Base-by-base conservation (phyloP, 2,888 invertebrate species). In the Drosophila fungiperda region DNA sequence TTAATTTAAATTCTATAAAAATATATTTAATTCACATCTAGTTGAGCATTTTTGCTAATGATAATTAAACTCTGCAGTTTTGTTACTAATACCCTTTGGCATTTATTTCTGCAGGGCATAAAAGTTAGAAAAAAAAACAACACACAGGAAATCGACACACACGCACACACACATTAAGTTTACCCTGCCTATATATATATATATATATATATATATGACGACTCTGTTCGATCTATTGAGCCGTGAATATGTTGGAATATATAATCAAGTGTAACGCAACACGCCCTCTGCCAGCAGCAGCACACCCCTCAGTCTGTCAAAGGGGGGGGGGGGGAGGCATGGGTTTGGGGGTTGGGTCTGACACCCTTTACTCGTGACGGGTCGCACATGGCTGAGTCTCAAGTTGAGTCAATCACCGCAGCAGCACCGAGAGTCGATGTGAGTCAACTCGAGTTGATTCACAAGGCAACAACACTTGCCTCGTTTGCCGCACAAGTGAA, bases 161-260 rank as follows among this genome's bases (percentile, higher is more conserved):
- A 68, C 62, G 3, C 23, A 61, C 40, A 32, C 9, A 33, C n/a
- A 11, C 26, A 20, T 26, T 20, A 67, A 38, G 45, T 49, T 68
- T 55, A 7, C 20, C 62, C 69, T 66, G 74, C 60, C 61, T 60
- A 8, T 12, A 26, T 38, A 17, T 45, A 42, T 7, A 20, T 7
- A 1, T 20, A 42, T 45, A 15, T 20, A 20, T 45, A 20, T 45
- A 54, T 36, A 53, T 35, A 78, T 78, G 82, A 73, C 63, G 82
- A 78, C 73, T 73, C 70, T 69, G 70, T 63, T 80, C 78, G 74
- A 70, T 82, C 83, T 84, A 87, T 89, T 90, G 87, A 90, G 87
- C 82, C 90, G 78, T 89, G 89, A 87, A 87, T 85, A 90, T 85
- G 88, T 83, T 87, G 83, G 89, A 87, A 87, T 90, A 89, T 85